Evolutionary conservation across 2,113 vertebrate genomes (phyloP).

Genomic region (Myocastor coypus): DNA sequence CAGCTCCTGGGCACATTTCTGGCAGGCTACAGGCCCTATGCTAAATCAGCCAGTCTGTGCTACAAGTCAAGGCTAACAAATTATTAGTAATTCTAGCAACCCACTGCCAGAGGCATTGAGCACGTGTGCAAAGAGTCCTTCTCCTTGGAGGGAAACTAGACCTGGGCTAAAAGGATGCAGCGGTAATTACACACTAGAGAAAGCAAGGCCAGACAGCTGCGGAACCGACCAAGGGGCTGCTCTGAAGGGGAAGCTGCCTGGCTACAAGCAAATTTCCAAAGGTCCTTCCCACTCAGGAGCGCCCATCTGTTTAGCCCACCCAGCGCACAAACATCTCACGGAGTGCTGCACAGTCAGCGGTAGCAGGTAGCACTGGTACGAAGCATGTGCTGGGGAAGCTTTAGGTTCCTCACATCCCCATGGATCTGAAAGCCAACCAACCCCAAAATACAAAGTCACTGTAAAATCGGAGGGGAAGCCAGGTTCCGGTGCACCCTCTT

Average conservation of each 20-base stretch:
- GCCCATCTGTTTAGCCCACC: neutral
- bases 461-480: neutral
- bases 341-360: neutral
- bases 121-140: neutral
- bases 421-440: neutral
- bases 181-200: neutral
- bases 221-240: neutral
- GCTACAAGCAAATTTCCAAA: neutral
- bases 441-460: neutral
- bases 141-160: neutral
- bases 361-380: rapidly evolving
- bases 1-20: neutral
- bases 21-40: neutral
- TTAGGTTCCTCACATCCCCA: neutral
- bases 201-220: neutral
- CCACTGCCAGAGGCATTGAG: neutral
- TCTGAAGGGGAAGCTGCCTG: neutral
- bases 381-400: neutral
- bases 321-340: neutral
- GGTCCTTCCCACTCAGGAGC: neutral
- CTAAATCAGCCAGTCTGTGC: neutral
- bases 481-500: neutral
- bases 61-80: neutral
- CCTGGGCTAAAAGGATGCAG: neutral
- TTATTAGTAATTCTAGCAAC: neutral